Conservation (phyloP, 2,888 invertebrate genomes). For the Aphodius granarius region DNA sequence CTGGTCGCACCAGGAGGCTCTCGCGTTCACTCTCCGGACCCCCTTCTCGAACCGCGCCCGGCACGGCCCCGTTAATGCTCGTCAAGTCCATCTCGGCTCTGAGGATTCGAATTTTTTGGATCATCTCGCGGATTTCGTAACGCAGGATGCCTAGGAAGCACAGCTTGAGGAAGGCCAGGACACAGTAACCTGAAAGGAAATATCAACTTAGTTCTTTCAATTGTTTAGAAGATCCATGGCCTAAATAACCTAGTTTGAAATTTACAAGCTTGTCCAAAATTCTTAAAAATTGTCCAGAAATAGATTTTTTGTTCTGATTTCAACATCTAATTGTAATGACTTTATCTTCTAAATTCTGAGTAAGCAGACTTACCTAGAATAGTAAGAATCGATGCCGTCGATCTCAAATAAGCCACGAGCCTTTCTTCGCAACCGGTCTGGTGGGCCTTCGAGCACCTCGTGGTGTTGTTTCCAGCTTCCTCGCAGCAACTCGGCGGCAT, state of each 20-base stretch:
- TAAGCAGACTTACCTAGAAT: constrained; percentile 39
- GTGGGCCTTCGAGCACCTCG: constrained; percentile 50
- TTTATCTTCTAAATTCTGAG: too few relatives aligned
- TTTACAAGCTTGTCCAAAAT: too few relatives aligned
- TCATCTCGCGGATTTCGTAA: constrained; percentile 89
- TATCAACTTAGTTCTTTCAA: too few relatives aligned
- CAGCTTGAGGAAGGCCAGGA: constrained; percentile 85
- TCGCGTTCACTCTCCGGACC: constrained; percentile 62
- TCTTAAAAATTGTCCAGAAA: too few relatives aligned
- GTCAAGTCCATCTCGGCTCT: constrained; percentile 65
- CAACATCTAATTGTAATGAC: too few relatives aligned
- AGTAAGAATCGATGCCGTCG: constrained; percentile 79
- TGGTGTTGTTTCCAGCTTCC: constrained; percentile 37
- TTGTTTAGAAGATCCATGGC: too few relatives aligned
- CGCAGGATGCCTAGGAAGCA: constrained; percentile 86
- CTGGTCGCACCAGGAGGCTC: constrained; percentile 60
- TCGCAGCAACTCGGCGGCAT: constrained; percentile 48
- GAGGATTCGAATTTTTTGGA: constrained; percentile 84
- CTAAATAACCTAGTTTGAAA: too few relatives aligned
- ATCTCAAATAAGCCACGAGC: constrained; percentile 72
- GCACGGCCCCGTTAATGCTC: constrained; percentile 62
- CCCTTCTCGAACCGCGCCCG: constrained; percentile 52
- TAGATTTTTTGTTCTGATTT: too few relatives aligned
- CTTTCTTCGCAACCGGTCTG: constrained; percentile 71
- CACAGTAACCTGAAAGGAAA: constrained; percentile 70